Evolutionary conservation across 2,888 invertebrate species (phyloP).

Genomic region (Lysandra coridon): DNA sequence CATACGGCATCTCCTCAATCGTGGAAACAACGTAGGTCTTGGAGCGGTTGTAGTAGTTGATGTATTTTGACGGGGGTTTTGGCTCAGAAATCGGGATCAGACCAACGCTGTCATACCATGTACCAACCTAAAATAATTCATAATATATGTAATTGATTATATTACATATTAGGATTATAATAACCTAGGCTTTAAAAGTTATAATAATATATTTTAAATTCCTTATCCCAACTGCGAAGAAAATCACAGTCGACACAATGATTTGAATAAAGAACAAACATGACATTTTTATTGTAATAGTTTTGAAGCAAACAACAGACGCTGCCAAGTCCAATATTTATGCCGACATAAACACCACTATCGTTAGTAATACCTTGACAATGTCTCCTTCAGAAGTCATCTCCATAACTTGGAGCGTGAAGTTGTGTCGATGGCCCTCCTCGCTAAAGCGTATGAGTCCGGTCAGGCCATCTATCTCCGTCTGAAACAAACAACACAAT

Average conservation of each 20-base stretch:
- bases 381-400: constrained; percentile 94
- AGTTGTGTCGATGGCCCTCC: constrained; percentile 91
- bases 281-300: constrained; percentile 7
- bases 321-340: constrained; percentile 6
- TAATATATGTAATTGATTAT: too few relatives aligned
- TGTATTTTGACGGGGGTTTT: constrained; percentile 60
- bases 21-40: constrained; percentile 93
- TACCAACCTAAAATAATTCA: constrained; percentile 75
- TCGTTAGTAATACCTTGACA: constrained; percentile 83
- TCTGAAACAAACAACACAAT: constrained; percentile 80
- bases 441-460: constrained; percentile 93
- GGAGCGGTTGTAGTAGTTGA: constrained; percentile 84
- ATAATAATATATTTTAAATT: not conserved
- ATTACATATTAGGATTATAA: too few relatives aligned
- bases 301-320: constrained; percentile 11
- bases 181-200: too few relatives aligned
- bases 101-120: constrained; percentile 91
- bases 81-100: constrained; percentile 87
- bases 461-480: constrained; percentile 92
- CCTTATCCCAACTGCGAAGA: not conserved
- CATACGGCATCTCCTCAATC: constrained; percentile 92
- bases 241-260: not conserved
- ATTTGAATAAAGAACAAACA: not conserved
- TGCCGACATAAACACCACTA: constrained; percentile 23
- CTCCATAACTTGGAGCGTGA: constrained; percentile 92